phyloP scores from a whole-genome alignment of 2,113 vertebrate species.

The Proteles cristata region DNA sequence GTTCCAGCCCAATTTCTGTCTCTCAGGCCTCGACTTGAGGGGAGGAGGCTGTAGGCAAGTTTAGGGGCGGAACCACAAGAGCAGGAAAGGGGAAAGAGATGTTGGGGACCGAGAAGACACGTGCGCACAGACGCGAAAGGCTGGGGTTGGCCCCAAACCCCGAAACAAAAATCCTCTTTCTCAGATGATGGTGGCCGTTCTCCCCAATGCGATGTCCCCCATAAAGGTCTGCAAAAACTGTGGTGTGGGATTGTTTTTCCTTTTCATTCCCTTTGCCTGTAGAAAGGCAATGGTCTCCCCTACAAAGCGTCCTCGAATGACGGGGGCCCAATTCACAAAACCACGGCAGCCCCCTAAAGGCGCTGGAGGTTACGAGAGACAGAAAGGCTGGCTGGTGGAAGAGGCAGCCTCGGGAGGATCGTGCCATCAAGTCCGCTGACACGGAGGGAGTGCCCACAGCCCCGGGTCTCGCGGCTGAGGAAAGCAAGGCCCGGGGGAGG shows the following conservation, averaged over 20 bases:
- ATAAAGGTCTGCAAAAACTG: background rate
- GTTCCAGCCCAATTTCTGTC: conserved; percentile 92
- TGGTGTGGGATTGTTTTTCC: background rate
- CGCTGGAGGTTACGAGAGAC: accelerated
- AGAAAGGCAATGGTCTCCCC: background rate
- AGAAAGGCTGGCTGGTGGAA: background rate
- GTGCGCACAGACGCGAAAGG: accelerated
- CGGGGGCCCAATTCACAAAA: background rate
- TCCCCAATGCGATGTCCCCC: background rate
- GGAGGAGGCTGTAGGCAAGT: conserved; percentile 30
- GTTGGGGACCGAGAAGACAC: background rate
- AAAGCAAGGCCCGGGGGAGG: background rate
- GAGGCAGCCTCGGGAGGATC: too few species aligned
- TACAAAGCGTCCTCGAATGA: accelerated
- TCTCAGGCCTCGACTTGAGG: conserved; percentile 70
- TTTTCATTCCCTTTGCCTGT: background rate
- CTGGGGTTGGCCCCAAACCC: background rate
- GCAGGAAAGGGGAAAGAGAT: background rate
- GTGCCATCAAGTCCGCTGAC: background rate
- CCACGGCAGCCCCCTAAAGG: background rate
- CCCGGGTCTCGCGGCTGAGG: background rate
- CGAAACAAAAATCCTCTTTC: background rate
- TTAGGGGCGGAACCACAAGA: background rate
- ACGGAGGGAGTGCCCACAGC: accelerated
- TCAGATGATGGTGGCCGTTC: background rate